A percentile compares a stretch with the other conserved stretches of the same genome.
These are phyloP conservation scores for Spea bombifrons DNA, from an alignment of 2,113 vertebrate genomes.

Conservation along the genomic window DNA sequence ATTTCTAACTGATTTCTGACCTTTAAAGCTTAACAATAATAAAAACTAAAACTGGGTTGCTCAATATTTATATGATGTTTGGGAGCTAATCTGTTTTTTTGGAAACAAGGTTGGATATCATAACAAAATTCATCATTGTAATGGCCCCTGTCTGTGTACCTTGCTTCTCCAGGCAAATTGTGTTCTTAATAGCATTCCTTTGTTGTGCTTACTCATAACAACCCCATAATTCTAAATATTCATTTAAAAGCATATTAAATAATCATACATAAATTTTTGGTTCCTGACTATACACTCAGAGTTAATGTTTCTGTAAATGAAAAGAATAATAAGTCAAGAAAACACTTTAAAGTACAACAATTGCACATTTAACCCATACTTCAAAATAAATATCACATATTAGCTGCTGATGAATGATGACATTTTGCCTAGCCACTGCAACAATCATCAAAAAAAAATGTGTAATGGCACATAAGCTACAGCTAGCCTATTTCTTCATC, in stretches of 20 bases:
- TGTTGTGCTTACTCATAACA: conserved; percentile 19
- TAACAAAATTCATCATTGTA: conserved; percentile 25
- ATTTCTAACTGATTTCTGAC: not conserved
- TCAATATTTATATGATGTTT: conserved; percentile 15
- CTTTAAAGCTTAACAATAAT: conserved; percentile 6
- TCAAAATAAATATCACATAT: not conserved
- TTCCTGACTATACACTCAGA: not conserved
- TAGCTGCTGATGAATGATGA: too few species aligned
- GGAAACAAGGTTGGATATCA: conserved; percentile 13
- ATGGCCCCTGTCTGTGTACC: conserved; percentile 16
- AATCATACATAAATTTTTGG: conserved; percentile 24
- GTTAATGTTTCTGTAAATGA: not conserved
- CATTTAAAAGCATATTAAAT: conserved; percentile 27
- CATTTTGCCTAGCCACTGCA: too few species aligned
- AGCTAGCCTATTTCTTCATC: too few species aligned
- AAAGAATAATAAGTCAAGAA: not conserved
- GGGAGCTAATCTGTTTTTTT: conserved; percentile 21
- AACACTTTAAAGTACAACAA: conserved; percentile 1
- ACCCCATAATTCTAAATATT: conserved; percentile 26
- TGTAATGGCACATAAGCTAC: too few species aligned
- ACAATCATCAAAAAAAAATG: too few species aligned
- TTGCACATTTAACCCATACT: not conserved
- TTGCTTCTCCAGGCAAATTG: conserved; percentile 30
- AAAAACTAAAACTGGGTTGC: conserved; percentile 17
- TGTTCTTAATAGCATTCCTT: conserved; percentile 27